phyloP scores from a whole-genome alignment of 2,113 vertebrate species.

The Sebastes schlegelii region DNA sequence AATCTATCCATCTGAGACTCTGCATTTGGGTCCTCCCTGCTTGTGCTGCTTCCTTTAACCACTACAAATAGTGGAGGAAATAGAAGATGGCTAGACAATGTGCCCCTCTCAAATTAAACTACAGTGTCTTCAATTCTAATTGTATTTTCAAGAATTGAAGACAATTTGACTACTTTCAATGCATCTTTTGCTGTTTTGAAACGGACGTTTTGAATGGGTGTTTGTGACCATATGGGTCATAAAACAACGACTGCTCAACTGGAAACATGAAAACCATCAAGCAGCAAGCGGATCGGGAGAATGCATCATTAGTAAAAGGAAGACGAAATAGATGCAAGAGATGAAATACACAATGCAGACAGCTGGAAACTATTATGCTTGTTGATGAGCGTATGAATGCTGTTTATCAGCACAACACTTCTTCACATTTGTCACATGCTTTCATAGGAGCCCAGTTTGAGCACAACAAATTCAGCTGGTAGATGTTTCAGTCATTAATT shows the following conservation, averaged over 20 bases:
- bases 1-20: no score
- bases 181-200: background rate
- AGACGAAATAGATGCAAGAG: background rate
- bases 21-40: no score
- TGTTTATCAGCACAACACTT: background rate
- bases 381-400: background rate
- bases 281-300: background rate
- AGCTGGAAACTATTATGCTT: background rate
- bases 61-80: background rate
- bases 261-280: constrained; percentile 13
- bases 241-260: background rate
- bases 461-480: background rate
- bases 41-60: no score
- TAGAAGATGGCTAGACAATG: background rate
- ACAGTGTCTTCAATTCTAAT: background rate
- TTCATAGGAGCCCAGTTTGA: background rate
- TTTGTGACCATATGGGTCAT: background rate
- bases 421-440: background rate
- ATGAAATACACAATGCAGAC: constrained; percentile 11
- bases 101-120: background rate
- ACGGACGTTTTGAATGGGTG: background rate
- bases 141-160: background rate
- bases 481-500: background rate
- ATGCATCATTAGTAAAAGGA: constrained; percentile 19
- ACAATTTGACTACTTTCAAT: no score